These are phyloP conservation scores for Argyrosomus regius DNA, from an alignment of 2,797 vertebrate genomes.

Conservation along the genomic window DNA sequence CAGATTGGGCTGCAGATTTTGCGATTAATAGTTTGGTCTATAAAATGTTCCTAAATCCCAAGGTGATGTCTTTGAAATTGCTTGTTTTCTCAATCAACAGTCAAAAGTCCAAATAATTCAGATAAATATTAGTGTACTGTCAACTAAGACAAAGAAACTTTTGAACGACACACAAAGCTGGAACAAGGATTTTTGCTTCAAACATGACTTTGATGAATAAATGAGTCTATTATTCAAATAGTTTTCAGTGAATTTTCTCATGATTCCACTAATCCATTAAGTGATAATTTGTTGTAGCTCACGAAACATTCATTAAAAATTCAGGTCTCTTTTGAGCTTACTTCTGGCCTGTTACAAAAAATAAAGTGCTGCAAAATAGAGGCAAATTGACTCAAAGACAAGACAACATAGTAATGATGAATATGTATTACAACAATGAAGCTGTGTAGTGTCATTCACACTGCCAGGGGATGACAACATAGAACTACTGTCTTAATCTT, in stretches of 20 bases:
- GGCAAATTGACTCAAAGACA: constrained; percentile 9
- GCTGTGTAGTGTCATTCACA: constrained; percentile 23
- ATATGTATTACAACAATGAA: constrained; percentile 17
- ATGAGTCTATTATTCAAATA: neutral
- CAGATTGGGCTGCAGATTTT: neutral
- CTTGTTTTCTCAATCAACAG: neutral
- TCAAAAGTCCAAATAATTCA: neutral
- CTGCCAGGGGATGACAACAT: constrained; percentile 47
- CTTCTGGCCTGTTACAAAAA: neutral
- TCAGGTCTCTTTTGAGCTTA: neutral
- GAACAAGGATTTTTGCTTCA: neutral
- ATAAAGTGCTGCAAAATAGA: constrained; percentile 1
- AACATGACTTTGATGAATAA: neutral
- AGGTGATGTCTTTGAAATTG: neutral
- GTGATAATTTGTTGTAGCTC: neutral
- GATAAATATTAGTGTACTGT: neutral
- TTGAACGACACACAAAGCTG: neutral
- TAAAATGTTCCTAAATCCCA: neutral
- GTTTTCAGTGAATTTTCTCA: neutral
- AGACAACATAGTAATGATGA: constrained; percentile 16
- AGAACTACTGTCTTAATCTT: constrained; percentile 47
- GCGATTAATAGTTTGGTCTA: neutral
- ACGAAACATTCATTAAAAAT: neutral
- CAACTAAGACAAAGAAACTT: neutral
- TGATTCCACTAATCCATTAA: neutral